Conservation (phyloP, 2,113 vertebrate genomes). For the Strix aluco region DNA sequence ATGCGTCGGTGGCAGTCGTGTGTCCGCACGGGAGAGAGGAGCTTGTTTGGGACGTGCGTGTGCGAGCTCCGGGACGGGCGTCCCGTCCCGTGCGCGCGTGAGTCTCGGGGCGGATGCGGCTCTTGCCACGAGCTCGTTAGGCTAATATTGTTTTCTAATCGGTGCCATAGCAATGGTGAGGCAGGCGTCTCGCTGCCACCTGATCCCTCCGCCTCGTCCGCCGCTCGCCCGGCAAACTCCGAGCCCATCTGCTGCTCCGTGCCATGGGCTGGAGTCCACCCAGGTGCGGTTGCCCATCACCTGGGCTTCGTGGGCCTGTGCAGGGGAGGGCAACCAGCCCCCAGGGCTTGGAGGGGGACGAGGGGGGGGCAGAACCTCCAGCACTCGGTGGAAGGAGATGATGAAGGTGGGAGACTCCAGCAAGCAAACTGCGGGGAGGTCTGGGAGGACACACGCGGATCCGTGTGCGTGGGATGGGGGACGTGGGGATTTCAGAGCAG, state of each 20-base stretch:
- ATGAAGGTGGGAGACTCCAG: background rate
- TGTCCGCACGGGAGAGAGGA: too few relatives aligned
- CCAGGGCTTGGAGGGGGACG: background rate
- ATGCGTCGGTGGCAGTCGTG: rapidly evolving
- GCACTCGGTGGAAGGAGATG: background rate
- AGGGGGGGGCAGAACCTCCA: too few relatives aligned
- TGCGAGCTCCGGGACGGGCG: too few relatives aligned
- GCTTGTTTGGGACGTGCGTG: too few relatives aligned
- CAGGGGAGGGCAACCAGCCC: background rate
- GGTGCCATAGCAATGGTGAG: constrained; percentile 74
- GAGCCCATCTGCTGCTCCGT: constrained; percentile 68
- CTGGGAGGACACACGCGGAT: background rate
- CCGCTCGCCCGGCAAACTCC: constrained; percentile 41
- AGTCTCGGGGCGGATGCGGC: constrained; percentile 4
- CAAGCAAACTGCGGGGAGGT: background rate
- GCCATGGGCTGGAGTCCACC: constrained; percentile 61
- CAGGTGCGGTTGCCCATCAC: constrained; percentile 61
- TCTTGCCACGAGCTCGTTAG: constrained; percentile 71
- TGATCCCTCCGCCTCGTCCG: constrained; percentile 58
- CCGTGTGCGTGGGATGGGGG: rapidly evolving
- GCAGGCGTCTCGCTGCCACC: constrained; percentile 64
- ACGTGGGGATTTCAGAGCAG: background rate
- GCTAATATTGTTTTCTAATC: constrained; percentile 73
- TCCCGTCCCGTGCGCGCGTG: too few relatives aligned
- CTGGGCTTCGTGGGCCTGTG: background rate